These are phyloP conservation scores for Sarcophaga carnaria DNA, from an alignment of 2,888 invertebrate genomes.

Conservation along the genomic window DNA sequence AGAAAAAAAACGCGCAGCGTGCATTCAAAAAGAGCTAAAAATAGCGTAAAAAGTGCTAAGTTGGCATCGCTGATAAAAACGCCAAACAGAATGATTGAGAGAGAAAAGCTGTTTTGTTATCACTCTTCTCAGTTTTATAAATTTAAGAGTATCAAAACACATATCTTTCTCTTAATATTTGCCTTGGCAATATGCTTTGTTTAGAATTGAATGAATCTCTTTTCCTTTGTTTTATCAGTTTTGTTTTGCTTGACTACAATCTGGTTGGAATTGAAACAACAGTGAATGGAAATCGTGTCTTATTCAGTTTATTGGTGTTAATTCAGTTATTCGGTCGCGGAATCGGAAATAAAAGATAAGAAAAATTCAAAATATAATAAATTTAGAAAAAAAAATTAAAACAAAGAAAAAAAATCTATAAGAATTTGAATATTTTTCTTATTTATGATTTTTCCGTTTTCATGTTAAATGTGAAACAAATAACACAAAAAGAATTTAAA, in stretches of 20 bases:
- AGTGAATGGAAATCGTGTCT: not conserved
- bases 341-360: constrained; percentile 28
- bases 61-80: too few species aligned
- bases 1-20: too few species aligned
- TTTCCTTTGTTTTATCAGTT: too few species aligned
- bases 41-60: too few species aligned
- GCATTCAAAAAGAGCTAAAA: too few species aligned
- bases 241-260: not conserved
- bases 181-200: too few species aligned
- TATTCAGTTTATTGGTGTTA: constrained; percentile 60
- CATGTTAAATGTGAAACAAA: not conserved
- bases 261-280: constrained; percentile 23
- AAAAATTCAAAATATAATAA: not conserved
- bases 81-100: too few species aligned
- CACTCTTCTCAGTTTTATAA: too few species aligned
- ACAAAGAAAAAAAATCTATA: constrained; percentile 53
- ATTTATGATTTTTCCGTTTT: constrained; percentile 38
- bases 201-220: too few species aligned
- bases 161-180: too few species aligned
- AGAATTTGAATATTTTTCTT: constrained; percentile 40
- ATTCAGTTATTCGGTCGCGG: constrained; percentile 56
- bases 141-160: too few species aligned
- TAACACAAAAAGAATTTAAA: constrained; percentile 43
- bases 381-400: not conserved
- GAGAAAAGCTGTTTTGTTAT: too few species aligned